Percentiles rank a stretch among this genome's conserved stretches.
Conservation (phyloP, 1,140 invertebrate species). For the Gerris buenoi region DNA sequence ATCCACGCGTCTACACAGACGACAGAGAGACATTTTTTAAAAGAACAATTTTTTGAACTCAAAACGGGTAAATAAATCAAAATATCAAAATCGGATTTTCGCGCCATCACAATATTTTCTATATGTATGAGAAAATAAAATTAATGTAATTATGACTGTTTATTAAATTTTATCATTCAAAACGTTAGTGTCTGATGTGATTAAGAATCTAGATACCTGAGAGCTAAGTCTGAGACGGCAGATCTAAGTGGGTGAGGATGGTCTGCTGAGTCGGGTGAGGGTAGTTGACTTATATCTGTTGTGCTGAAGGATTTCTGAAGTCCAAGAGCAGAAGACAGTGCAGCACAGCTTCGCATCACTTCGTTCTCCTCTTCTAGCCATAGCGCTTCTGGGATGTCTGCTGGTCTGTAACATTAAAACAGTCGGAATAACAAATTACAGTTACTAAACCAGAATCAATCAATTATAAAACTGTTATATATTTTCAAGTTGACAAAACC, state of each 20-base stretch:
- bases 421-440: conserved; percentile 4
- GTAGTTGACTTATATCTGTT: conserved; percentile 48
- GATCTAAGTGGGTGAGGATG: conserved; percentile 20
- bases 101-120: too few species aligned
- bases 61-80: too few species aligned
- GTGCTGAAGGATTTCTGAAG: conserved; percentile 68
- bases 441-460: background rate
- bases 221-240: conserved; percentile 47
- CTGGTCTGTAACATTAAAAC: conserved; percentile 33
- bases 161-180: too few species aligned
- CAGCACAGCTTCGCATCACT: conserved; percentile 58
- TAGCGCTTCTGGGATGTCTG: conserved; percentile 44
- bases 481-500: too few species aligned
- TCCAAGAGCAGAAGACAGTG: conserved; percentile 57
- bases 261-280: conserved; percentile 31
- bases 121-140: too few species aligned
- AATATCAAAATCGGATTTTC: too few species aligned
- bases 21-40: too few species aligned
- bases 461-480: background rate
- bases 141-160: too few species aligned
- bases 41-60: too few species aligned
- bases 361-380: conserved; percentile 64
- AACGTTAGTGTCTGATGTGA: too few species aligned
- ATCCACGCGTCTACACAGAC: too few species aligned
- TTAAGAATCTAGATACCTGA: conserved; percentile 38